Conservation (phyloP, 2,113 vertebrate genomes). For the Hemiprocne comata region DNA sequence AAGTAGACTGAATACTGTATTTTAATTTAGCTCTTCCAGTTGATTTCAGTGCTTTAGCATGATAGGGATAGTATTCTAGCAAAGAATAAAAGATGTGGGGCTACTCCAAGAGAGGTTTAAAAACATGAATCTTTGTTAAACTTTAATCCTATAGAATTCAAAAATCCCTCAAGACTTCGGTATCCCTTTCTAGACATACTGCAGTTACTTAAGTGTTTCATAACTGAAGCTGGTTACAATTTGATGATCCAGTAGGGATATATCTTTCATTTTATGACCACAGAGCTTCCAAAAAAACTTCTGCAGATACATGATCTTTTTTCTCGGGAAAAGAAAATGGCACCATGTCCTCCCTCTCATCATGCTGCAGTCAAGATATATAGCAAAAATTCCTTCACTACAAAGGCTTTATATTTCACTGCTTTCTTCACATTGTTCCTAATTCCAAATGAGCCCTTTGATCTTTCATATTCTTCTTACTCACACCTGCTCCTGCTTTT, state of each 20-base stretch:
- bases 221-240: background rate
- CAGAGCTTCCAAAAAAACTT: background rate
- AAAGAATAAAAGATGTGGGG: background rate
- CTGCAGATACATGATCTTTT: background rate
- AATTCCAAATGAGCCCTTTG: background rate
- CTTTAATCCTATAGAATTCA: background rate
- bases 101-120: background rate
- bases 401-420: background rate
- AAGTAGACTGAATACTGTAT: background rate
- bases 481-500: background rate
- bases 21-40: background rate
- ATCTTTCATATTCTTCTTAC: background rate
- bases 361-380: background rate
- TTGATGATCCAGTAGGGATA: background rate
- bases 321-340: background rate
- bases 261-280: background rate
- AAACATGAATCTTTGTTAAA: background rate
- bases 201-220: background rate
- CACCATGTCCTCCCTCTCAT: background rate
- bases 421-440: background rate
- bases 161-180: fast-evolving
- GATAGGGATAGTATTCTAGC: background rate
- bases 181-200: background rate
- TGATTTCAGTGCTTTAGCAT: background rate
- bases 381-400: background rate